phyloP scores from a whole-genome alignment of 1,140 invertebrate genomes.

The Aphaenogaster ashmeadi region DNA sequence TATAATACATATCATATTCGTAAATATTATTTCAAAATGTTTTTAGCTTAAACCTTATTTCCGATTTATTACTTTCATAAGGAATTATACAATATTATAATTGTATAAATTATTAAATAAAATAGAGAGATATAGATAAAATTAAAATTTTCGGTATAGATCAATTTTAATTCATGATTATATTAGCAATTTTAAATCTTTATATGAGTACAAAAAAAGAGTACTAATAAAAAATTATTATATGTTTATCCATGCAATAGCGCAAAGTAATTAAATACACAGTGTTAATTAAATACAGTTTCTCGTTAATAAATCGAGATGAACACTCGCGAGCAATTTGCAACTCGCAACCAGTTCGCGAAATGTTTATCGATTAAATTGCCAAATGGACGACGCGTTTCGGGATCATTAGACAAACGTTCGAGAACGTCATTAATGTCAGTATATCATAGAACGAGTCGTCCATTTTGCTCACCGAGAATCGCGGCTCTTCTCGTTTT shows the following conservation, averaged over 20 bases:
- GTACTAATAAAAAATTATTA: not conserved
- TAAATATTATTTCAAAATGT: not conserved
- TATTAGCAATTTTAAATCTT: constrained; percentile 5
- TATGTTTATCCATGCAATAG: not conserved
- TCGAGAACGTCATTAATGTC: constrained; percentile 68
- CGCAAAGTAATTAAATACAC: constrained; percentile 49
- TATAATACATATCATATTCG: not conserved
- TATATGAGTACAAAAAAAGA: not conserved
- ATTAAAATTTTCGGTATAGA: not conserved
- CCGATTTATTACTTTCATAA: not conserved
- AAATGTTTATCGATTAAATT: constrained; percentile 69
- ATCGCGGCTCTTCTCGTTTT: constrained; percentile 50
- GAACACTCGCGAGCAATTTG: not conserved
- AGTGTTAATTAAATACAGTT: constrained; percentile 38
- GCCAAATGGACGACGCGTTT: constrained; percentile 69
- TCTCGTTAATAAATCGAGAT: constrained; percentile 66
- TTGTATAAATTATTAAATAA: not conserved
- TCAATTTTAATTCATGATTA: not conserved
- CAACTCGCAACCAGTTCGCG: not conserved
- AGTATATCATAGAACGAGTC: constrained; percentile 59
- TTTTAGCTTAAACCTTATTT: not conserved
- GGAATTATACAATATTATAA: constrained; percentile 2
- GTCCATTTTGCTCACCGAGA: constrained; percentile 63
- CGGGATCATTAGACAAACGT: constrained; percentile 72
- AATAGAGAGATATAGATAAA: not conserved